Percentiles rank a stretch among this genome's conserved stretches.
phyloP scores from a whole-genome alignment of 2,113 vertebrate genomes.

The Phoenicopterus ruber region DNA sequence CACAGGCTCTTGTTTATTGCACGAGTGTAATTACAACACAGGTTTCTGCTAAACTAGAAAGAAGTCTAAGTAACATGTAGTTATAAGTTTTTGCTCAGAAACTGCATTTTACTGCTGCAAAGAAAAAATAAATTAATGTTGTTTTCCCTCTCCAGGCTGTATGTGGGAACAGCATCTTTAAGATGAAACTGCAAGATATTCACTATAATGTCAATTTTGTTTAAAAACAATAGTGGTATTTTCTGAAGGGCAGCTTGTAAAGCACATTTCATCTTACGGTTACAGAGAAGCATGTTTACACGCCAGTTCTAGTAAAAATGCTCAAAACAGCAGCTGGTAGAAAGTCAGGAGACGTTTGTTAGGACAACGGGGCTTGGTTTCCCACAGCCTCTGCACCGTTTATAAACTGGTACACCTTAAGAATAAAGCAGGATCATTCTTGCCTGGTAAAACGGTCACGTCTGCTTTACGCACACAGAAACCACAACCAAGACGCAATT shows the following conservation, averaged over 20 bases:
- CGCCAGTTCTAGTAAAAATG: not conserved
- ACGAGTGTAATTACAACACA: not conserved
- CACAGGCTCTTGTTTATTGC: not conserved
- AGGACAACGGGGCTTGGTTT: not conserved
- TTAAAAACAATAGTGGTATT: not conserved
- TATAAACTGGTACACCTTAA: not conserved
- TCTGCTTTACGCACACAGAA: not conserved
- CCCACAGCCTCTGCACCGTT: not conserved
- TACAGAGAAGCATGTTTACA: not conserved
- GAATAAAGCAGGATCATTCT: not conserved
- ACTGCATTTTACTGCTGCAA: not conserved
- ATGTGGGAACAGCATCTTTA: not conserved
- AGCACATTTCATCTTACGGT: not conserved
- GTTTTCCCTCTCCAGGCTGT: conserved; percentile 3
- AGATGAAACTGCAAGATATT: not conserved
- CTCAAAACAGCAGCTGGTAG: not conserved
- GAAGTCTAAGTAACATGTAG: not conserved
- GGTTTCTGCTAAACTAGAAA: not conserved
- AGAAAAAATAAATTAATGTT: not conserved
- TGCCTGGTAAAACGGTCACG: not conserved
- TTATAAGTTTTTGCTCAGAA: not conserved
- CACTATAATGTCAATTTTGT: not conserved
- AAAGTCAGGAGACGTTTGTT: not conserved
- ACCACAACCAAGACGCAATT: not conserved
- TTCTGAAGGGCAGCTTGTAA: not conserved